phyloP scores from a whole-genome alignment of 2,888 invertebrate species.

The Drosophila stalkeri region DNA sequence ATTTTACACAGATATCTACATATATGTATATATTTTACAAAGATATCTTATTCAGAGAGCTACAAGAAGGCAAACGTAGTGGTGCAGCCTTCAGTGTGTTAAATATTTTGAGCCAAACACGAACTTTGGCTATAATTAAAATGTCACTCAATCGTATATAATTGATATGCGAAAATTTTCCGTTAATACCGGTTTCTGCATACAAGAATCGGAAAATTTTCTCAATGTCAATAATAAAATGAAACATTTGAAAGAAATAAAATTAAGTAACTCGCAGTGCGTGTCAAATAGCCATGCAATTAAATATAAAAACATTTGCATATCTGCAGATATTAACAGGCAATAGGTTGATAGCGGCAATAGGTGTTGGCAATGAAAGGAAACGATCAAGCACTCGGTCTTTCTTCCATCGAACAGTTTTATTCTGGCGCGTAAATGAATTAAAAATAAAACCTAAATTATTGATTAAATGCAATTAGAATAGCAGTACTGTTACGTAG shows the following conservation, averaged over 20 bases:
- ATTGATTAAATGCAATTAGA: conserved; percentile 7
- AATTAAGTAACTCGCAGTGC: neutral
- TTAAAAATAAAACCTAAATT: neutral
- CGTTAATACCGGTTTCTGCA: neutral
- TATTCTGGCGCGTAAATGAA: neutral
- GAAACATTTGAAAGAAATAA: neutral
- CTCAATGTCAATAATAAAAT: neutral
- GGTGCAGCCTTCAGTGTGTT: neutral
- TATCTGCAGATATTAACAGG: neutral
- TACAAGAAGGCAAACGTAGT: conserved; percentile 1
- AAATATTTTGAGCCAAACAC: neutral
- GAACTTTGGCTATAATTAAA: neutral
- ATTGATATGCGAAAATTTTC: conserved; percentile 4
- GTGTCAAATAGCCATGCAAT: conserved; percentile 30
- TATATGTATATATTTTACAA: neutral
- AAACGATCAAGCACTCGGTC: neutral
- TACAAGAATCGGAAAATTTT: neutral
- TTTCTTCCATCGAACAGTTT: neutral
- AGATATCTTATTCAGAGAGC: neutral
- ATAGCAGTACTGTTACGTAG: neutral
- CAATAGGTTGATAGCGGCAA: neutral
- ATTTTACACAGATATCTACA: neutral
- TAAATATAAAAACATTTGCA: no score
- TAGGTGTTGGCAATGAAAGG: neutral
- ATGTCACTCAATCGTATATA: neutral